These are phyloP conservation scores for Pogonus chalceus DNA, from an alignment of 1,140 invertebrate genomes.

Conservation along the genomic window DNA sequence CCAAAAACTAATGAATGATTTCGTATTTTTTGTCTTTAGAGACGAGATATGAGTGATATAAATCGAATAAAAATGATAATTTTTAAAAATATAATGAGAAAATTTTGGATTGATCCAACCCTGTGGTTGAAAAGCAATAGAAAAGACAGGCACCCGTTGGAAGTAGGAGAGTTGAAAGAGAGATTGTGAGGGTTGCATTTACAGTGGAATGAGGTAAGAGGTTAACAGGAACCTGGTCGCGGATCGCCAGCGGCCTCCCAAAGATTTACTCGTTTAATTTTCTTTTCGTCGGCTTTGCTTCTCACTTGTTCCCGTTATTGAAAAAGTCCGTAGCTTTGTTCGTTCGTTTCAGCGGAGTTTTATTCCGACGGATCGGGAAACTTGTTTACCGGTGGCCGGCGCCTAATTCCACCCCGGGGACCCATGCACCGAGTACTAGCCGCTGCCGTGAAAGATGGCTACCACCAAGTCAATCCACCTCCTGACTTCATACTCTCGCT, in stretches of 20 bases:
- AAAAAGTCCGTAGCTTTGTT: constrained; percentile 1
- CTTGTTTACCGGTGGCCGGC: constrained; percentile 3
- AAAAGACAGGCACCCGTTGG: too few relatives aligned
- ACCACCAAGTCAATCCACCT: too few relatives aligned
- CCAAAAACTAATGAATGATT: too few relatives aligned
- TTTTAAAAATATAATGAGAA: too few relatives aligned
- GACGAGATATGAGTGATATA: too few relatives aligned
- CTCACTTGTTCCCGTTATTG: constrained; percentile 4
- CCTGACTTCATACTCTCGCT: too few relatives aligned
- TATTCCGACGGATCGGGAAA: not conserved
- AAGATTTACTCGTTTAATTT: constrained; percentile 7
- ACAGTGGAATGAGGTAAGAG: too few relatives aligned
- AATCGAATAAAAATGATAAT: too few relatives aligned
- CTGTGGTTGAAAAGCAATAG: too few relatives aligned
- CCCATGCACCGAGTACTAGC: not conserved
- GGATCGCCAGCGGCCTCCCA: not conserved
- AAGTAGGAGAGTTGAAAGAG: too few relatives aligned
- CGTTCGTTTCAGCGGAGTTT: not conserved
- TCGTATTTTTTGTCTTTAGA: too few relatives aligned
- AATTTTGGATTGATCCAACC: too few relatives aligned
- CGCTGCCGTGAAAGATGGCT: not conserved
- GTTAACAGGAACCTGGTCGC: not conserved
- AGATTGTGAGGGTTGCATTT: not conserved
- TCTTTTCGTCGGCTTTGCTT: constrained; percentile 3
- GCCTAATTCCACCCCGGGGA: constrained; percentile 3